Evolutionary conservation across 2,888 invertebrate species (phyloP), one percentile per base, ranked within the genome.

Genomic region (Agrilus biguttatus): DNA sequence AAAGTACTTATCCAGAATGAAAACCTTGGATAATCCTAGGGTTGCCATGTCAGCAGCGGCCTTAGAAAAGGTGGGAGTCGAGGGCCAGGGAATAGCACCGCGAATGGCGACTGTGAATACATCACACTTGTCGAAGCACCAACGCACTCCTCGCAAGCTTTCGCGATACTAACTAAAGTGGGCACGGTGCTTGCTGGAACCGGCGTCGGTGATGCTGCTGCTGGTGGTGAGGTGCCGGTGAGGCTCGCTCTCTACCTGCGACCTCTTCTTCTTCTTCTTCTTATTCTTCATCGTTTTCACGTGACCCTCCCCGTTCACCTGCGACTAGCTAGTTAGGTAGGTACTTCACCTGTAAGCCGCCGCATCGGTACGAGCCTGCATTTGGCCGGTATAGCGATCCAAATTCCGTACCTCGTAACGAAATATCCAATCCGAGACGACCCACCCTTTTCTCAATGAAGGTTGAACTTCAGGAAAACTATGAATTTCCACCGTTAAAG

Each of bases 1-100:
- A 73, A 92, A 92, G 72, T 92, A 92, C 71, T 92, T 92, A 81
- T 92, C 92, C 77, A 92, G 80, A 69, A 92, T 92, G 79, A 91
- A 92, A 70, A 91, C 91, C 77, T 92, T 92, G 67, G 90, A 90
- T 61, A 91, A 83, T 75, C 91, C 91, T 74, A 91, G 78, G 70
- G 90, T 90, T 78, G 91, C 90, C 91, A 91, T 91, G 71, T 69
- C 69, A 28, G 42, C 28, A 28, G 28, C 28, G 28, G 10, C 28
- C 28, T 28, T 28, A 28, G 28, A 28, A 28, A 28, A 28, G 28
- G 28, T 46, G 46, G 35, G 28, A 38, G 42, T 43, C 44, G 44
- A 46, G 48, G 48, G 46, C 48, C 42, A 44, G 40, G 42, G 39
- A 28, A 28, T 3, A 28, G 28, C 28, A 46, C 42, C 49, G 49